These are phyloP conservation scores for Ophonus ardosiacus DNA, from an alignment of 2,888 invertebrate species.

Conservation along the genomic window DNA sequence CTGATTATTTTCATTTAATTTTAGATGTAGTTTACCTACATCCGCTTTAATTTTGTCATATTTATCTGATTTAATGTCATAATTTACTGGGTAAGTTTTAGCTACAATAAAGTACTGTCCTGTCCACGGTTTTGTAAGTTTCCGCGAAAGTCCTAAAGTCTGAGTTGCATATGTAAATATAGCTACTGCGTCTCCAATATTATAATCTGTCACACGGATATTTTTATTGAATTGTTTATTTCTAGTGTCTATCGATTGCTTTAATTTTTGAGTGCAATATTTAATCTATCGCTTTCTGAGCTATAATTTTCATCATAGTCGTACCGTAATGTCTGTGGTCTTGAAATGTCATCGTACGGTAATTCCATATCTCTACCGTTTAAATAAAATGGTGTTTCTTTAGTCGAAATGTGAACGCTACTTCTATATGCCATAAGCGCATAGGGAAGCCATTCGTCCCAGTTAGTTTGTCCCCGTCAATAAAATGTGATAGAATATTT, in stretches of 20 bases:
- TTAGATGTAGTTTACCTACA: too few relatives aligned
- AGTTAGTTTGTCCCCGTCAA: conserved; percentile 58
- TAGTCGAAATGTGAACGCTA: conserved; percentile 60
- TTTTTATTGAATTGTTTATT: conserved; percentile 50
- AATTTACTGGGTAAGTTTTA: neutral
- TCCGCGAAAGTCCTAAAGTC: neutral
- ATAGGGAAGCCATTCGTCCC: conserved; percentile 65
- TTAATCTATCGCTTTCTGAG: neutral
- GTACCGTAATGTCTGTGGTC: conserved; percentile 2
- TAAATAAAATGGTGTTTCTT: conserved; percentile 64
- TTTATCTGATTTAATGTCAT: too few relatives aligned
- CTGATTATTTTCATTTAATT: too few relatives aligned
- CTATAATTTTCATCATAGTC: conserved; percentile 10
- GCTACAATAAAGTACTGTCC: conserved; percentile 17
- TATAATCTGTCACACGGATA: neutral
- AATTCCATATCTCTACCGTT: conserved; percentile 65
- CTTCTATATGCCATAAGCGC: conserved; percentile 62
- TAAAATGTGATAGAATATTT: conserved; percentile 62
- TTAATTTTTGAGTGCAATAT: conserved; percentile 5
- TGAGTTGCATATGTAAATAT: conserved; percentile 17
- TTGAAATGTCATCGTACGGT: conserved; percentile 30
- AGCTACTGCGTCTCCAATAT: conserved; percentile 21
- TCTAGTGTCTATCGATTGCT: neutral
- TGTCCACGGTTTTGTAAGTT: conserved; percentile 25
- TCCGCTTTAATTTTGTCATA: too few relatives aligned